Conservation (phyloP, 2,797 vertebrate genomes). For the Avahi laniger region DNA sequence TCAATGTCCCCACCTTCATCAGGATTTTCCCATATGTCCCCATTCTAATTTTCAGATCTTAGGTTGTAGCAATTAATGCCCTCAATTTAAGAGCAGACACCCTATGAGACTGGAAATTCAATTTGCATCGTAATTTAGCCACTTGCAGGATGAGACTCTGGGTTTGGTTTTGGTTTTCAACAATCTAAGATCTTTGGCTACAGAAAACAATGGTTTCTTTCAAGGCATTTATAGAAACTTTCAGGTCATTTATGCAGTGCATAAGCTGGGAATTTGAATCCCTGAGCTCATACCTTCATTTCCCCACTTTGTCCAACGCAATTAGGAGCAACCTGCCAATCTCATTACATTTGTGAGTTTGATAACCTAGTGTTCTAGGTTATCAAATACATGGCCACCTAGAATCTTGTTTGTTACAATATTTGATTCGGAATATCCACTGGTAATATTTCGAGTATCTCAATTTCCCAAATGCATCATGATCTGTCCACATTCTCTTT, state of each 20-base stretch:
- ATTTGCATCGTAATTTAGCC: constrained; percentile 31
- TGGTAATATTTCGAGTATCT: background rate
- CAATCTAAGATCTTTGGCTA: background rate
- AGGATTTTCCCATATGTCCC: constrained; percentile 15
- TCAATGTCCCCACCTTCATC: background rate
- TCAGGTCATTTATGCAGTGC: background rate
- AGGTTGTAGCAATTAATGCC: background rate
- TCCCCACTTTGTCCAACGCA: background rate
- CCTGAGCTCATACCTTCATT: background rate
- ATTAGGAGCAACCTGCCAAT: background rate
- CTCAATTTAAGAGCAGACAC: background rate
- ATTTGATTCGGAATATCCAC: background rate
- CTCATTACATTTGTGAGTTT: background rate
- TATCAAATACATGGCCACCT: background rate
- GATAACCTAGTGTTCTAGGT: background rate
- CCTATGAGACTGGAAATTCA: background rate
- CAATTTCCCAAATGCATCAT: background rate
- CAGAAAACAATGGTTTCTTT: background rate
- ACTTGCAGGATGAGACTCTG: background rate
- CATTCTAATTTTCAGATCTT: background rate
- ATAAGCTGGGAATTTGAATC: background rate
- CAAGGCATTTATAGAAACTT: background rate
- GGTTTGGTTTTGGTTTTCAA: background rate
- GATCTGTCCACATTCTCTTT: background rate
- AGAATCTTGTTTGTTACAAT: background rate